A percentile compares a stretch with the other conserved stretches of the same genome.
Conservation (phyloP, 2,113 vertebrate genomes). For the Anguilla rostrata region DNA sequence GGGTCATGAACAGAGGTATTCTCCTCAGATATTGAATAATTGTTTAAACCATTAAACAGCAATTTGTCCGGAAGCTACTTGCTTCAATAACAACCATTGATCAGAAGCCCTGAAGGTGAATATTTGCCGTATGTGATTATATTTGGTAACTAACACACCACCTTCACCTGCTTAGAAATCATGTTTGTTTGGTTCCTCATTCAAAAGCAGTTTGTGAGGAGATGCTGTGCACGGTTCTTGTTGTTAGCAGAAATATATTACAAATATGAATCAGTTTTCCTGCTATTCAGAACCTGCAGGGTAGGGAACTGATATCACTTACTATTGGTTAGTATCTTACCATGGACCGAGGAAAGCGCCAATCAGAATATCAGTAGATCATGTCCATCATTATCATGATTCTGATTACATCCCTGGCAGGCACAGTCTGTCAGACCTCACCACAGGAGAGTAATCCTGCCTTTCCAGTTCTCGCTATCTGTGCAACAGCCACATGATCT, state of each 20-base stretch:
- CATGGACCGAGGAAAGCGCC: background rate
- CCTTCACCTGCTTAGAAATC: background rate
- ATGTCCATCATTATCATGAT: background rate
- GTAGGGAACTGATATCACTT: too few relatives aligned
- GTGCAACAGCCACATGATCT: background rate
- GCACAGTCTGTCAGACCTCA: background rate
- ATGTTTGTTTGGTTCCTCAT: background rate
- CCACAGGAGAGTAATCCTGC: background rate
- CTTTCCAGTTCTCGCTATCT: background rate
- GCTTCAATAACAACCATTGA: background rate
- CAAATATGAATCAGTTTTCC: background rate
- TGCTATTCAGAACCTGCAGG: background rate
- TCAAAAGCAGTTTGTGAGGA: background rate
- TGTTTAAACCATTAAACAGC: background rate
- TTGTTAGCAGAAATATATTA: background rate
- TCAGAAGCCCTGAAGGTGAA: background rate
- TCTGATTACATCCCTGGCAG: background rate
- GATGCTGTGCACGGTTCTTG: background rate
- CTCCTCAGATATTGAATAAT: background rate
- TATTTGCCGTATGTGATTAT: background rate
- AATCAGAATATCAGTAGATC: background rate
- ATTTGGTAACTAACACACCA: background rate
- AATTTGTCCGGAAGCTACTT: background rate
- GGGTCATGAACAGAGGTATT: background rate
- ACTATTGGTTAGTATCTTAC: background rate